Percentiles rank a stretch among this genome's conserved stretches.
phyloP scores from a whole-genome alignment of 2,888 invertebrate genomes.

The Himalopsyche anomala region DNA sequence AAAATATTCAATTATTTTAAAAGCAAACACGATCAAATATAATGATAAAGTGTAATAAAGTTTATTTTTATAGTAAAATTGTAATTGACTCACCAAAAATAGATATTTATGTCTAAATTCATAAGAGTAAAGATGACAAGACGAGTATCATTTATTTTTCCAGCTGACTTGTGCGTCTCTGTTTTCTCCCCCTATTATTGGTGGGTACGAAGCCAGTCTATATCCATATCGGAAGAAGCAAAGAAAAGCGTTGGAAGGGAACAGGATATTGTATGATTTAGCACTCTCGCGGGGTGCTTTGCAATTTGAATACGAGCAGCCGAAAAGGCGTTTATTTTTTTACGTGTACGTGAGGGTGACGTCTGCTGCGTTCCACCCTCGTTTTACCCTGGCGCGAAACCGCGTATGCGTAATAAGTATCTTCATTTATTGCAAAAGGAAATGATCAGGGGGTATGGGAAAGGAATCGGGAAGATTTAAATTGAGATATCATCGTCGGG shows the following conservation, averaged over 20 bases:
- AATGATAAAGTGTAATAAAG: too few species aligned
- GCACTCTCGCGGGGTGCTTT: constrained; percentile 59
- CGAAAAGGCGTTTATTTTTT: constrained; percentile 37
- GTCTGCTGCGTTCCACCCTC: constrained; percentile 28
- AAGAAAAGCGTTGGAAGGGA: constrained; percentile 31
- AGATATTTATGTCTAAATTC: too few species aligned
- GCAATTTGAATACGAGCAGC: constrained; percentile 60
- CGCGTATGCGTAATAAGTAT: constrained; percentile 18
- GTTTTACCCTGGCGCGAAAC: not conserved
- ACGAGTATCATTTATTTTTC: too few species aligned
- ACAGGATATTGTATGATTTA: constrained; percentile 60
- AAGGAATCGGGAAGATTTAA: not conserved
- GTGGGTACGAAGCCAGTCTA: constrained; percentile 6
- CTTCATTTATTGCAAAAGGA: constrained; percentile 1
- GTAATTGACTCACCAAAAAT: too few species aligned
- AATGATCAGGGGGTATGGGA: not conserved
- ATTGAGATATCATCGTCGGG: not conserved
- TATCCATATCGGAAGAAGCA: constrained; percentile 15
- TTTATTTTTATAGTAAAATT: too few species aligned
- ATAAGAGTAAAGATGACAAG: too few species aligned
- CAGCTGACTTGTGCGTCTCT: constrained; percentile 2
- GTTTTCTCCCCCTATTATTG: not conserved
- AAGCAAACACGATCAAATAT: too few species aligned
- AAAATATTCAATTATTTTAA: too few species aligned
- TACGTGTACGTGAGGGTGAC: constrained; percentile 7